Evolutionary conservation across 1,140 invertebrate genomes (phyloP), one percentile per base, ranked within the genome.

Genomic region (Pseudomyrmex concolor): DNA sequence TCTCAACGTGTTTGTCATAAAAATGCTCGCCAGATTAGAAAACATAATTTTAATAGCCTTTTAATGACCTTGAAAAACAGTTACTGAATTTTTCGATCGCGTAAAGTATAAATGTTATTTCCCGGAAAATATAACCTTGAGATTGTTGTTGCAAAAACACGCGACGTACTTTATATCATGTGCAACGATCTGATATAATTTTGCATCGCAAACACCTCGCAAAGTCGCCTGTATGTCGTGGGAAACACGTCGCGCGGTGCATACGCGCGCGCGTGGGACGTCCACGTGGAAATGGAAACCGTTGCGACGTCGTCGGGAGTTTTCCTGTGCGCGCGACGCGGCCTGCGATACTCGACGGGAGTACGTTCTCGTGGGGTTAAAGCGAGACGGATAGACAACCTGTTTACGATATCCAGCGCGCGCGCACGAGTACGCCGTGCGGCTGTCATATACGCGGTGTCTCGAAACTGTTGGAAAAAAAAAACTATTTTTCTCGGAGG

Each of bases 311-410:
- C 80, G 71, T 67, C n/a, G n/a, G 74, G 66, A 66, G 55, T 87
- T 87, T 87, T 86, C 85, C 85, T 86, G 80, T 80, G 68, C 85
- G 74, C 78, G 71, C 62, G 54, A 59, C 70, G 34, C 70, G 34
- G 34, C 34, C 34, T 34, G 34, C 84, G 55, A 82, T 80, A 86
- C 62, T 83, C 80, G 71, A 77, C 59, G 64, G 73, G 81, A 85
- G 62, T 84, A 90, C 83, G 83, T 67, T 45, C 72, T 57, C 70
- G 84, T 48, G 88, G 64, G 3, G 70, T 50, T 78, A 62, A 84
- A 89, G 87, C 55, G 90, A 91, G 91, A 92, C 50, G 83, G 84
- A 88, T 91, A 83, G 89, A 92, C 91, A 92, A 92, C 91, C 91
- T 92, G 91, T 92, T 92, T 91, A 89, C 87, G 83, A 83, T 86